These are phyloP conservation scores for Sweltsa coloradensis DNA, from an alignment of 1,140 invertebrate genomes.

Conservation along the genomic window DNA sequence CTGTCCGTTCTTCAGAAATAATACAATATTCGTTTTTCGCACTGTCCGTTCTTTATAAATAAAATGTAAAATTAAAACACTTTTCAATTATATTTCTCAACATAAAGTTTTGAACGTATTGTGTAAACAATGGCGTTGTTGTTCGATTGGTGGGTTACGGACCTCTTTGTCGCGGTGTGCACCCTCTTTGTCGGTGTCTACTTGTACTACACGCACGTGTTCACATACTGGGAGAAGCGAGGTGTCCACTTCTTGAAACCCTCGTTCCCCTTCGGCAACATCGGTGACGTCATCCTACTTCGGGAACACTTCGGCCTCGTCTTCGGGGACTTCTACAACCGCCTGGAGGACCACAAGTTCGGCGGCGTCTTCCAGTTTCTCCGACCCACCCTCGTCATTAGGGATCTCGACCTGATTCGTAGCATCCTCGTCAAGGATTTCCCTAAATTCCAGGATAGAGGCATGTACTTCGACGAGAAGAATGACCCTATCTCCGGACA, in stretches of 20 bases:
- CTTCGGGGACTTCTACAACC: not conserved
- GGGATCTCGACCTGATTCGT: conserved; percentile 37
- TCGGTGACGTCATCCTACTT: not conserved
- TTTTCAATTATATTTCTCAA: too few species aligned
- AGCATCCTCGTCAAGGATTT: conserved; percentile 45
- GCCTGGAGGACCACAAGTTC: not conserved
- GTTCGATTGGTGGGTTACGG: not conserved
- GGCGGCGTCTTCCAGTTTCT: not conserved
- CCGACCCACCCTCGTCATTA: conserved; percentile 23
- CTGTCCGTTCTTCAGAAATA: too few species aligned
- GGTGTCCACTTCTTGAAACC: conserved; percentile 19
- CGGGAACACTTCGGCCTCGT: conserved; percentile 14
- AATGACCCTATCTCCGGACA: conserved; percentile 13
- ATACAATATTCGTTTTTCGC: too few species aligned
- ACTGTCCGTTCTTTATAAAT: too few species aligned
- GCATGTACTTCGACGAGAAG: conserved; percentile 35
- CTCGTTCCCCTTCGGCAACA: conserved; percentile 16
- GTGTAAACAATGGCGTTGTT: conserved; percentile 3
- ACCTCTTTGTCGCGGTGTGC: not conserved
- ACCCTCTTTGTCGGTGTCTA: conserved; percentile 1
- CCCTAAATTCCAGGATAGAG: conserved; percentile 39
- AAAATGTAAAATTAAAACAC: too few species aligned
- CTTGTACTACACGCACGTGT: conserved; percentile 20
- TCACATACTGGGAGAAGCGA: conserved; percentile 22
- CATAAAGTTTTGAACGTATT: too few species aligned